Evolutionary conservation across 2,888 invertebrate species (phyloP), one percentile per base, ranked within the genome.

Genomic region (Urechis unicinctus): DNA sequence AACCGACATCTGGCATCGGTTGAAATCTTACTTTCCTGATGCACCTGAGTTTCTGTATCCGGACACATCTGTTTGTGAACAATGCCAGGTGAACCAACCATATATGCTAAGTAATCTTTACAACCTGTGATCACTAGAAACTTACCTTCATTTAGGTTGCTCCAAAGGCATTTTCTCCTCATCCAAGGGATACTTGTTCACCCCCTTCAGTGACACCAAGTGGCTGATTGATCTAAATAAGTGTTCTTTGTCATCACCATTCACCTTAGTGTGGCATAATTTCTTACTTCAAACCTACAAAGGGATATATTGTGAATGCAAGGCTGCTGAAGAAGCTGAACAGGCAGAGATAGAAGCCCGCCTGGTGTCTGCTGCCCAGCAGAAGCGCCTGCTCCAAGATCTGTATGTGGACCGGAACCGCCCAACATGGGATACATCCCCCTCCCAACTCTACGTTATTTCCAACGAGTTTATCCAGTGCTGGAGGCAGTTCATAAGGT

Each of bases 1-100:
- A 0, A 65, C 68, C 4, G 73, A 75, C 58, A 81, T 80, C 1
- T 84, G 84, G 84, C 59, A 67, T 28, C 79, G 82, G 56, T 68
- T 84, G 24, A 73, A 74, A 60, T 77, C 77, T 52, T 83, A 80
- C 64, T 81, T 80, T 63, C 75, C 77, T 2, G 62, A 66, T n/a
- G 70, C 74, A 36, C 68, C 72, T 3, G 69, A 72, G 51, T 74
- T 74, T 58, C 46, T 55, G 3, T 59, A 56, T 3, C n/a, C n/a
- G n/a, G 54, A 55, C 9, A 59, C 65, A 22, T 52, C 61, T 6
- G 54, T 66, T 17, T 78, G 78, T 65, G 52, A 56, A 28, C 49
- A 62, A 29, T 78, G 78, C 61, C 54, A 62, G 64, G 72, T 72
- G 62, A n/a, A n/a, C n/a, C n/a, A n/a, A n/a, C n/a, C n/a, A n/a